Evolutionary conservation across 2,797 vertebrate genomes (phyloP).

Genomic region (Coranthus polyacanthus): DNA sequence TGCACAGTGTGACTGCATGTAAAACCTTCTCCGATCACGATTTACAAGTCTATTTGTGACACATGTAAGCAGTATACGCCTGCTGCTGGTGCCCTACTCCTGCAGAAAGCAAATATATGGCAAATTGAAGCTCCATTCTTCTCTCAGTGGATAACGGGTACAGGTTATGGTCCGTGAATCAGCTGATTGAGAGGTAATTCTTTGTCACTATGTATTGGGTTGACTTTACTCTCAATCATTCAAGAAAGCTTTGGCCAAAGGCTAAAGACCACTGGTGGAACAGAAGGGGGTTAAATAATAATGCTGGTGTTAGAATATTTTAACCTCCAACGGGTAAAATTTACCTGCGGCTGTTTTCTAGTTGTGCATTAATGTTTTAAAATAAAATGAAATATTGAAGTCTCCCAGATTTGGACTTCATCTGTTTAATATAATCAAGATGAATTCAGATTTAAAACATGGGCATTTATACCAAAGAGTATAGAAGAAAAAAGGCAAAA

Average conservation of each 20-base stretch:
- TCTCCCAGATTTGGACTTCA: too few relatives aligned
- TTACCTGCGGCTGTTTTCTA: too few relatives aligned
- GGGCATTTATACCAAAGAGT: too few relatives aligned
- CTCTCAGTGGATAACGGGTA: neutral
- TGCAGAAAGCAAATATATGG: neutral
- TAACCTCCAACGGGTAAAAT: too few relatives aligned
- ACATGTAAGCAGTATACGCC: neutral
- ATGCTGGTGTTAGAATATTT: too few relatives aligned
- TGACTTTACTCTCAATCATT: neutral
- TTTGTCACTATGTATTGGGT: conserved; percentile 6
- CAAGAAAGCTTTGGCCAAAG: neutral
- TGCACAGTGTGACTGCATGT: neutral
- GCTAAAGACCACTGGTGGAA: neutral
- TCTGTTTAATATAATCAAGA: too few relatives aligned
- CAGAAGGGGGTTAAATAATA: too few relatives aligned
- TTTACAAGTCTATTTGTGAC: conserved; percentile 4
- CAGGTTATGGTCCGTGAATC: neutral
- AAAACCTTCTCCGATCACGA: conserved; percentile 4
- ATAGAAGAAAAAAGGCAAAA: too few relatives aligned
- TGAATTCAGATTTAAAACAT: too few relatives aligned
- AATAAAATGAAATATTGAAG: too few relatives aligned
- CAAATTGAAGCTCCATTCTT: neutral
- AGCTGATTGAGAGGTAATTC: neutral
- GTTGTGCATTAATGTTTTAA: too few relatives aligned
- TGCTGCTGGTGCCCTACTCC: neutral